phyloP scores from a whole-genome alignment of 2,888 invertebrate species.

The Sphecodes monilicornis region DNA sequence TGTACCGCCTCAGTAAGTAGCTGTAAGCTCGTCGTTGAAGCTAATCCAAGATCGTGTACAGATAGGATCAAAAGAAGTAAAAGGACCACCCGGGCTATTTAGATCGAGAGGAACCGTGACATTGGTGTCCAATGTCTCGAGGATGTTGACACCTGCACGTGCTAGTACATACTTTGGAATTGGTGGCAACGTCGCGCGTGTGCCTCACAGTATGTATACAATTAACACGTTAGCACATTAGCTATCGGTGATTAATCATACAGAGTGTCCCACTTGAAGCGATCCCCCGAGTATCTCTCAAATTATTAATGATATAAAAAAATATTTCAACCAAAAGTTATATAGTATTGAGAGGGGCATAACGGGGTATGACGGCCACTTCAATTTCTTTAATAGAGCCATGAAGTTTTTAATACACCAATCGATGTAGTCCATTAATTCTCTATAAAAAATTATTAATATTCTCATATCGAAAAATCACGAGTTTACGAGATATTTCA shows the following conservation, averaged over 20 bases:
- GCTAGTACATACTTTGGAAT: slow-evolving; percentile 46
- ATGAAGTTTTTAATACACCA: too few relatives aligned
- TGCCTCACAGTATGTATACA: background rate
- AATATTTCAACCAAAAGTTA: too few relatives aligned
- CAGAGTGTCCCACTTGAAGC: background rate
- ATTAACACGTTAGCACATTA: background rate
- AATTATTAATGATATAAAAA: too few relatives aligned
- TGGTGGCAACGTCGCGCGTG: slow-evolving; percentile 19
- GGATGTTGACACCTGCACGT: slow-evolving; percentile 75
- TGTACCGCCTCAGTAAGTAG: slow-evolving; percentile 59
- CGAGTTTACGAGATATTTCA: too few relatives aligned
- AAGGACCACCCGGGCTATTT: slow-evolving; percentile 75
- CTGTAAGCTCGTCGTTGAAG: slow-evolving; percentile 63
- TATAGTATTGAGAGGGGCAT: too few relatives aligned
- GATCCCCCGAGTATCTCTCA: too few relatives aligned
- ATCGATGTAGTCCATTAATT: too few relatives aligned
- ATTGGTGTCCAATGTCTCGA: slow-evolving; percentile 72
- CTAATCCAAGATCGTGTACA: slow-evolving; percentile 70
- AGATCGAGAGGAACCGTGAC: slow-evolving; percentile 62
- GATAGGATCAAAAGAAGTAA: slow-evolving; percentile 66
- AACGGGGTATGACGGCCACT: too few relatives aligned
- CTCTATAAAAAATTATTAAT: too few relatives aligned
- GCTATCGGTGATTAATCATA: background rate
- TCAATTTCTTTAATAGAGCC: too few relatives aligned
- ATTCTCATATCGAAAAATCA: too few relatives aligned